Evolutionary conservation across 2,888 invertebrate genomes (phyloP).

Genomic region (Macroteleia sp.): DNA sequence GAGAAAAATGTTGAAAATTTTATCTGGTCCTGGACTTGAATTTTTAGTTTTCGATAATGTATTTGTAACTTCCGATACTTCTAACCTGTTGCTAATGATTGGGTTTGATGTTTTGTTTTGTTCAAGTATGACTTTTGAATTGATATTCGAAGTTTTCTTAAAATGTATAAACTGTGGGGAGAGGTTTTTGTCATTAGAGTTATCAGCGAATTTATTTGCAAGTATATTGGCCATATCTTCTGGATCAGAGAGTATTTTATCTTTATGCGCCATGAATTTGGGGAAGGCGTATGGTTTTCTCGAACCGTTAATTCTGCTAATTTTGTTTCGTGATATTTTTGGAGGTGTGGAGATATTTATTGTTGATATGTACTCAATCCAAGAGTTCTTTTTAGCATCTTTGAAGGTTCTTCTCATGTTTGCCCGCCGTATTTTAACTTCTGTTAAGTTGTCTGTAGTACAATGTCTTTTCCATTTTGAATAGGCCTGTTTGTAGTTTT

Average conservation of each 20-base stretch:
- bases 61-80: neutral
- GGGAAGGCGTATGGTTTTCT: neutral
- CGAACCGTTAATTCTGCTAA: neutral
- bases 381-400: constrained; percentile 4
- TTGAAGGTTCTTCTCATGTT: constrained; percentile 1
- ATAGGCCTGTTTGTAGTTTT: constrained; percentile 8
- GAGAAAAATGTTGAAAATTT: constrained; percentile 35
- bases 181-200: neutral
- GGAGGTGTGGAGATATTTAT: neutral
- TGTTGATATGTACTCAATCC: neutral
- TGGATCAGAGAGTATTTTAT: neutral
- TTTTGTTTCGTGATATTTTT: neutral
- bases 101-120: too few species aligned
- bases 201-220: neutral
- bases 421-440: constrained; percentile 10
- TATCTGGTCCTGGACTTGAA: constrained; percentile 60
- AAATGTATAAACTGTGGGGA: neutral
- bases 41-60: constrained; percentile 17
- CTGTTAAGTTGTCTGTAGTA: neutral
- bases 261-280: neutral
- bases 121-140: neutral
- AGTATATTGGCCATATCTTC: constrained; percentile 5
- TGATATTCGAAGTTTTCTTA: neutral
- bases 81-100: too few species aligned
- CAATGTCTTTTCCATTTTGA: constrained; percentile 11